Base-by-base conservation (phyloP, 1,140 invertebrate genomes). In the Drosophila equinoxialis region DNA sequence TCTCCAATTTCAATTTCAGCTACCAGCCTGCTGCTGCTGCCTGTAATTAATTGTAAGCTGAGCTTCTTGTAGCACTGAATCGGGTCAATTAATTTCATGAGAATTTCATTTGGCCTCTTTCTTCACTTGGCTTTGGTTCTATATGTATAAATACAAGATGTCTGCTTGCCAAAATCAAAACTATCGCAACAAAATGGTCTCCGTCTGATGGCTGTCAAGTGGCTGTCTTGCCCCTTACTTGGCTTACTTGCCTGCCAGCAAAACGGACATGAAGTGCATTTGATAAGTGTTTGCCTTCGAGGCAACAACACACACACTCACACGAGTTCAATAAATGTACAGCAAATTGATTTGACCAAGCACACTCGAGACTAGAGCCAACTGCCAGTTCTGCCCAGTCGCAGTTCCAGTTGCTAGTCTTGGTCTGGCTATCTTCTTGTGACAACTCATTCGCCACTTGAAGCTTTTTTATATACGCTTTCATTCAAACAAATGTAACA, bases 31-130 rank as follows among this genome's bases (percentile, higher is more conserved):
- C 59, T 37, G 45, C 61, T 37, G 45, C 45, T 65, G 79, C 48
- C 65, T 79, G 80, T 90, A 86, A 86, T 90, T 90, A 90, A 90
- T 90, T 81, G 87, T 90, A 90, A 90, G 77, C 87, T 61, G 82
- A 90, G 14, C n/a, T n/a, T 20, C 30, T 37, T 1, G 17, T 20
- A 65, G 65, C 77, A 77, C 70, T 90, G 80, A 90, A 90, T 86
- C 87, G 77, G 86, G 86, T 90, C 80, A 90, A 90, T 90, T 90
- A 90, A 90, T 90, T 85, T 83, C 80, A 67, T 68, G 66, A 62
- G 78, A 79, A 68, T 30, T 30, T 30, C 30, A 30, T 30, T 30
- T 30, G 30, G 30, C 35, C 35, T 11, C 35, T 11, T 74, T 71
- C 66, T 68, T 11, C 17, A 8, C 57, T 35, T 55, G 35, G 35